These are phyloP conservation scores for Plemyria rubiginata DNA, from an alignment of 2,888 invertebrate genomes.

Conservation along the genomic window DNA sequence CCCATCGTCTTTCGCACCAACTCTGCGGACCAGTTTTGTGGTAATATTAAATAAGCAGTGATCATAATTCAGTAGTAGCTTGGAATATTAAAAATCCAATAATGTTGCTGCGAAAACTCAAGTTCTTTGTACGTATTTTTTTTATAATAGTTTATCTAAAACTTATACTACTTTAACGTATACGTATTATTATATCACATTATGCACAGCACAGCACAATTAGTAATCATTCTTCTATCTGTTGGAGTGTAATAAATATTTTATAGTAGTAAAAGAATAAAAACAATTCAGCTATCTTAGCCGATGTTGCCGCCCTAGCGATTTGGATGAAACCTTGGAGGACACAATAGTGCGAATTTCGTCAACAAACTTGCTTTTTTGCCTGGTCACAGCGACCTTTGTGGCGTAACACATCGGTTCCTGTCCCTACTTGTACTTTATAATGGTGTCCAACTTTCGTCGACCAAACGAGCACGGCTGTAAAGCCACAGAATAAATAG, in stretches of 20 bases:
- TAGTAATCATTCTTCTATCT: too few relatives aligned
- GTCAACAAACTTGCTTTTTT: conserved; percentile 60
- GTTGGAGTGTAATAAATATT: too few relatives aligned
- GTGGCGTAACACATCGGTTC: conserved; percentile 72
- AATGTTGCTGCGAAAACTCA: neutral
- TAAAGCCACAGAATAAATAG: conserved; percentile 14
- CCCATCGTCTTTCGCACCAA: conserved; percentile 42
- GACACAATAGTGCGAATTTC: conserved; percentile 53
- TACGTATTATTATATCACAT: too few relatives aligned
- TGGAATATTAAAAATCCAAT: neutral
- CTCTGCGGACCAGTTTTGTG: conserved; percentile 34
- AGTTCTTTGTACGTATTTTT: neutral
- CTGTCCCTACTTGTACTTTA: conserved; percentile 72
- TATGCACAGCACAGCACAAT: too few relatives aligned
- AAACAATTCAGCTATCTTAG: neutral
- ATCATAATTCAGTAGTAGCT: neutral
- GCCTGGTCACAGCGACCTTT: conserved; percentile 62
- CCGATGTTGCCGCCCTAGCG: conserved; percentile 4
- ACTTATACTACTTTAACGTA: too few relatives aligned
- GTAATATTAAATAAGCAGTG: conserved; percentile 26
- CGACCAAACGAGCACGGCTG: conserved; percentile 42
- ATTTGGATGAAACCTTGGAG: conserved; percentile 36
- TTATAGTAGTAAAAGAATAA: neutral
- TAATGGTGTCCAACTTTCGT: conserved; percentile 65
- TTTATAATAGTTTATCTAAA: too few relatives aligned